phyloP scores from a whole-genome alignment of 2,113 vertebrate species.

The Ptilorrhoa leucosticta region DNA sequence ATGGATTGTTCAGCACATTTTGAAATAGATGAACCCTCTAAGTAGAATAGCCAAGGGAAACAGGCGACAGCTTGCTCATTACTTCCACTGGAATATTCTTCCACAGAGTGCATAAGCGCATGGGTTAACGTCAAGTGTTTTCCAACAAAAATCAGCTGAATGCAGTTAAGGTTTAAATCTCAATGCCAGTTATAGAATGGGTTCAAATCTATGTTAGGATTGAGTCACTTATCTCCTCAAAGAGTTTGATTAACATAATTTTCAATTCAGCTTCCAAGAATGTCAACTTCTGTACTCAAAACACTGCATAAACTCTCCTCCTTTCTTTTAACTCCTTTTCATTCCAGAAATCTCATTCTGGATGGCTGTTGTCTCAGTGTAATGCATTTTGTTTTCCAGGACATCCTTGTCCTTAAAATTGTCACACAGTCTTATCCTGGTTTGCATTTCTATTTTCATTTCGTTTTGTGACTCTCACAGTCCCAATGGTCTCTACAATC shows the following conservation, averaged over 20 bases:
- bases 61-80: background rate
- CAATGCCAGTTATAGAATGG: background rate
- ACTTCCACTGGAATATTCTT: background rate
- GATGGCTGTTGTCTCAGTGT: background rate
- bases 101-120: background rate
- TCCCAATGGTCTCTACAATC: background rate
- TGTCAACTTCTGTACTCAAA: background rate
- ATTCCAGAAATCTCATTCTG: background rate
- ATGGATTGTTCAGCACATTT: background rate
- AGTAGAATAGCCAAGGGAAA: background rate
- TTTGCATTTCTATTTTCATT: background rate
- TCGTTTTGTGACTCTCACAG: background rate
- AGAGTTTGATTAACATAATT: background rate
- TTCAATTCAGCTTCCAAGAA: background rate
- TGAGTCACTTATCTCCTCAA: background rate
- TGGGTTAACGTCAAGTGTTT: fast-evolving
- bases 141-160: background rate
- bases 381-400: background rate
- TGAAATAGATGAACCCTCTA: background rate
- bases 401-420: background rate
- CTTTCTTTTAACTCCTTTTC: background rate
- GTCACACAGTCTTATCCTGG: background rate
- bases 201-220: background rate
- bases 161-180: background rate
- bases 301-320: background rate